These are phyloP conservation scores for Thalassaphorura encarpata DNA, from an alignment of 1,140 invertebrate genomes.

Conservation along the genomic window DNA sequence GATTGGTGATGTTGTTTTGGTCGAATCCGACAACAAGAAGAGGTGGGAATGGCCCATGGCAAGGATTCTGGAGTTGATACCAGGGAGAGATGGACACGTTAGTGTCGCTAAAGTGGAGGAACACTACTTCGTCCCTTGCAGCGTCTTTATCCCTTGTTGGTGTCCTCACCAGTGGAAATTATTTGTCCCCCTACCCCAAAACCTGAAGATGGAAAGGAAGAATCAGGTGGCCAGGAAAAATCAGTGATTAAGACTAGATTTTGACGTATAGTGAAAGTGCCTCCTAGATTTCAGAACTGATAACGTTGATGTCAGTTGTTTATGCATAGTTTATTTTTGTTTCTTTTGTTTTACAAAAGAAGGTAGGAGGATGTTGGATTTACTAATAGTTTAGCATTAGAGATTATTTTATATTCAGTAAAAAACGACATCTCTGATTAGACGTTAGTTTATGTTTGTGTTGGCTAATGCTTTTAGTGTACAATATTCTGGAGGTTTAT, in stretches of 20 bases:
- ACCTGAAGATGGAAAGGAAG: not conserved
- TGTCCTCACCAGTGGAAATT: not conserved
- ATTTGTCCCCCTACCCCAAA: not conserved
- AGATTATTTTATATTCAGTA: too few species aligned
- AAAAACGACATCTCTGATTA: too few species aligned
- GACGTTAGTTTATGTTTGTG: too few species aligned
- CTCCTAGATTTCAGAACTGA: not conserved
- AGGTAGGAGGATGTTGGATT: constrained; percentile 7
- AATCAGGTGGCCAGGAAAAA: not conserved
- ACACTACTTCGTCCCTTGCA: not conserved
- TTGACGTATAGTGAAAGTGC: too few species aligned
- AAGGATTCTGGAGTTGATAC: not conserved
- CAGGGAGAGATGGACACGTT: constrained; percentile 4
- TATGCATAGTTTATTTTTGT: not conserved
- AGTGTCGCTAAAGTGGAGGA: constrained; percentile 1
- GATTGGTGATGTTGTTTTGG: constrained; percentile 1
- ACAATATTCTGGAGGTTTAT: too few species aligned
- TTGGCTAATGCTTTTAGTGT: too few species aligned
- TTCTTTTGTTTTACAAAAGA: constrained; percentile 1
- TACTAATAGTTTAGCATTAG: too few species aligned
- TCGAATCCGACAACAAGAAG: not conserved
- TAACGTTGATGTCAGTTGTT: not conserved
- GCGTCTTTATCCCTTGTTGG: not conserved
- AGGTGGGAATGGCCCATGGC: not conserved
- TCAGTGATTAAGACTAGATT: not conserved